phyloP scores from a whole-genome alignment of 2,888 invertebrate genomes.

The Lysandra coridon region DNA sequence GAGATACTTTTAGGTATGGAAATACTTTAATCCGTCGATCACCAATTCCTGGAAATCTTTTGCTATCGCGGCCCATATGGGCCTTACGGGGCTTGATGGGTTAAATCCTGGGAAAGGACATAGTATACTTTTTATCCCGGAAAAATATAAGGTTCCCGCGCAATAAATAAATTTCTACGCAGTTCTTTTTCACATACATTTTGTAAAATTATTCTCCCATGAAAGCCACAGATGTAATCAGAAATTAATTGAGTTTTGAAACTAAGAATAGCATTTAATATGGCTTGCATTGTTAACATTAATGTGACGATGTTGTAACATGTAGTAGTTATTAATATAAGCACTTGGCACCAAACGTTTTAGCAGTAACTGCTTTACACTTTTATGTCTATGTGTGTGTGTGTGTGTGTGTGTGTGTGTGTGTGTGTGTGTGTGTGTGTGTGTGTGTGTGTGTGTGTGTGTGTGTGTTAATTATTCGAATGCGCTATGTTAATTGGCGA shows the following conservation, averaged over 20 bases:
- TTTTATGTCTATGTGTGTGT: slow-evolving; percentile 38
- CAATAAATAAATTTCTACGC: too few relatives aligned
- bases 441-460: not conserved
- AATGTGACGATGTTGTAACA: not conserved
- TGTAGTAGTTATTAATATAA: slow-evolving; percentile 39
- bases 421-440: not conserved
- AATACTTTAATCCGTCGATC: too few relatives aligned
- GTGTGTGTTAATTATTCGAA: not conserved
- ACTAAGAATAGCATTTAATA: not conserved
- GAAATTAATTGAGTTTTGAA: not conserved
- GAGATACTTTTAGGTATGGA: too few relatives aligned
- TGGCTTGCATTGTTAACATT: not conserved
- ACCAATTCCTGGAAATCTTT: too few relatives aligned
- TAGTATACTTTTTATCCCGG: too few relatives aligned
- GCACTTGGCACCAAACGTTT: slow-evolving; percentile 54
- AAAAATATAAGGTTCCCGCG: too few relatives aligned
- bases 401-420: not conserved
- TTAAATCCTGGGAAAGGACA: too few relatives aligned
- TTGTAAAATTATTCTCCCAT: too few relatives aligned
- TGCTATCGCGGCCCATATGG: too few relatives aligned
- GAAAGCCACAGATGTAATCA: not conserved
- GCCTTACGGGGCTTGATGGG: too few relatives aligned
- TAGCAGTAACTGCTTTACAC: slow-evolving; percentile 30
- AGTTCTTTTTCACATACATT: too few relatives aligned
- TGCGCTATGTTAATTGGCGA: not conserved